Evolutionary conservation across 2,113 vertebrate genomes (phyloP).

Genomic region (Epinephelus moara): DNA sequence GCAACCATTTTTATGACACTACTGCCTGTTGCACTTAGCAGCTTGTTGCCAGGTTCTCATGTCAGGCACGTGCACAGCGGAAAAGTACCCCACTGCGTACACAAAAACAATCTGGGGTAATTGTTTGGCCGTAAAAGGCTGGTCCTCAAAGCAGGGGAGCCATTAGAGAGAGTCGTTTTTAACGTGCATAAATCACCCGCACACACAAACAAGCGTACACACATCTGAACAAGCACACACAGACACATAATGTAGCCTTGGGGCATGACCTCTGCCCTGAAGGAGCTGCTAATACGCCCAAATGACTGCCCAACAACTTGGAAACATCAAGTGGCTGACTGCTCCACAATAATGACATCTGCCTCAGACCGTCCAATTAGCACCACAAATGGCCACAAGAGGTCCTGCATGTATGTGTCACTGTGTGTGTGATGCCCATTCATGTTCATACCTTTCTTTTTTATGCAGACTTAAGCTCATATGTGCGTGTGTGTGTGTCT

Average conservation of each 20-base stretch:
- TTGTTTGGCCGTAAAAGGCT: slow-evolving; percentile 71
- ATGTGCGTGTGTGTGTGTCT: slow-evolving; percentile 25
- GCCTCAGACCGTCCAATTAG: slow-evolving; percentile 89
- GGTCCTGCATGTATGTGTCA: slow-evolving; percentile 79
- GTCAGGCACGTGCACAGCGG: slow-evolving; percentile 41
- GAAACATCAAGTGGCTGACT: slow-evolving; percentile 90
- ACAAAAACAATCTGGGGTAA: slow-evolving; percentile 75
- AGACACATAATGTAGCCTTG: slow-evolving; percentile 44
- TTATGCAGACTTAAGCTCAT: slow-evolving; percentile 37
- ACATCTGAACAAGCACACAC: slow-evolving; percentile 52
- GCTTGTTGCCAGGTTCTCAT: slow-evolving; percentile 60
- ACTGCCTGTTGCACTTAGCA: slow-evolving; percentile 67
- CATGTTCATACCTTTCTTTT: slow-evolving; percentile 1
- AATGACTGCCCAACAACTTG: slow-evolving; percentile 88
- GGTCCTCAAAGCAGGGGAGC: slow-evolving; percentile 45
- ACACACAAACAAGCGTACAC: slow-evolving; percentile 34
- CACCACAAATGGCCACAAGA: slow-evolving; percentile 86
- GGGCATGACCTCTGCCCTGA: slow-evolving; percentile 88
- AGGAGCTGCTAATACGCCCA: slow-evolving; percentile 90
- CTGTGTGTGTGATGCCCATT: slow-evolving; percentile 5
- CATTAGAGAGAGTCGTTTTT: slow-evolving; percentile 60
- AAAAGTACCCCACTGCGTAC: slow-evolving; percentile 58
- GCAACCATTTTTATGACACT: slow-evolving; percentile 70
- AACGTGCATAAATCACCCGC: slow-evolving; percentile 60
- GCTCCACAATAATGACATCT: slow-evolving; percentile 92